Conservation (phyloP, 2,888 invertebrate species). For the Elegia similella region DNA sequence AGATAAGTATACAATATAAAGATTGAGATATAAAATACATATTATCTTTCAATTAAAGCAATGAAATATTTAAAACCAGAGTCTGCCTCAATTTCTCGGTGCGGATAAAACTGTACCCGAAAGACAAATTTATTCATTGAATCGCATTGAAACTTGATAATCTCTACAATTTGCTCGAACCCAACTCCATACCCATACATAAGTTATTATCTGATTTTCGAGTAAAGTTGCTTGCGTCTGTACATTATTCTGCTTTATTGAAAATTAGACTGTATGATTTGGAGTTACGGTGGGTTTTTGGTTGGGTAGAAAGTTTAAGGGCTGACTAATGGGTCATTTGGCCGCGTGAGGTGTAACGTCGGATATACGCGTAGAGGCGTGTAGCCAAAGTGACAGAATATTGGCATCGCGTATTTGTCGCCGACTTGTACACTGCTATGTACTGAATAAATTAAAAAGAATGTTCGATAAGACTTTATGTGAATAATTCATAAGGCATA, state of each 20-base stretch:
- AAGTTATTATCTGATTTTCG: slow-evolving; percentile 60
- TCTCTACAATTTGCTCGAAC: slow-evolving; percentile 52
- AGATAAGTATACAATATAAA: too few species aligned
- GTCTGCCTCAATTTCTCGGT: not conserved
- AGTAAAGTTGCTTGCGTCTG: slow-evolving; percentile 48
- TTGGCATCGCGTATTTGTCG: slow-evolving; percentile 57
- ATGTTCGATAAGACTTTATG: not conserved
- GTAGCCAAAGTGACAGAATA: slow-evolving; percentile 62
- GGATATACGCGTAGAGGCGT: slow-evolving; percentile 55
- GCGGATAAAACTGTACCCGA: slow-evolving; percentile 31
- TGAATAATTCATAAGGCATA: not conserved
- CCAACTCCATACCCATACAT: slow-evolving; percentile 58
- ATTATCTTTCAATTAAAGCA: slow-evolving; percentile 9
- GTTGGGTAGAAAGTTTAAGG: slow-evolving; percentile 39
- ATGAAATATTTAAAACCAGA: slow-evolving; percentile 12
- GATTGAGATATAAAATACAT: too few species aligned
- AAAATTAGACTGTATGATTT: slow-evolving; percentile 43
- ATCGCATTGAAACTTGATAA: slow-evolving; percentile 49
- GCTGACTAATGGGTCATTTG: slow-evolving; percentile 71
- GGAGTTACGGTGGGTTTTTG: slow-evolving; percentile 50
- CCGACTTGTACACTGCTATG: slow-evolving; percentile 39
- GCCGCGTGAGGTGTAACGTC: slow-evolving; percentile 63
- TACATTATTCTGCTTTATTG: slow-evolving; percentile 43
- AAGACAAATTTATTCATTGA: slow-evolving; percentile 46
- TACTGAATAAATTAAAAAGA: not conserved